These are phyloP conservation scores for Tonatia bakeri DNA, from an alignment of 2,113 vertebrate species.

Conservation along the genomic window DNA sequence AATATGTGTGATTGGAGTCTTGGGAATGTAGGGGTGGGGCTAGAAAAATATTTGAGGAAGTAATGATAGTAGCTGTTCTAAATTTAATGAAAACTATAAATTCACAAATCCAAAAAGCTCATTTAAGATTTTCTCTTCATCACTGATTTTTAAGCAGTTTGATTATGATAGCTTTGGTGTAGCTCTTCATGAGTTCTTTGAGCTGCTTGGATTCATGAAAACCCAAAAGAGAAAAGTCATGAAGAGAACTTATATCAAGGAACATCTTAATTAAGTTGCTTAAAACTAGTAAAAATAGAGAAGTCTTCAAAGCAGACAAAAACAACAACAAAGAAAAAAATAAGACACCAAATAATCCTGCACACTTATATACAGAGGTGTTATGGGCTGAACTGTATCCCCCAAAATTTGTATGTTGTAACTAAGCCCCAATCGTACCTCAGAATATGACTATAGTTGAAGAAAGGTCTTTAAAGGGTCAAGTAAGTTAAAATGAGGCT, in stretches of 20 bases:
- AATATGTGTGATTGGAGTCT: neutral
- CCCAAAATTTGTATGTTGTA: neutral
- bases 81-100: conserved; percentile 32
- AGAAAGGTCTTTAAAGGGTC: neutral
- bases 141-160: conserved; percentile 7
- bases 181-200: neutral
- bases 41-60: conserved; percentile 17
- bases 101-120: neutral
- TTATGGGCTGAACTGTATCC: neutral
- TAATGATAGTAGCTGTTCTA: neutral
- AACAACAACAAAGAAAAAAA: neutral
- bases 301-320: neutral
- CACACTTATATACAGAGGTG: neutral
- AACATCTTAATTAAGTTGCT: neutral
- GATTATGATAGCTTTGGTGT: neutral
- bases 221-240: neutral
- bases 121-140: conserved; percentile 11
- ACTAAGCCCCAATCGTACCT: neutral
- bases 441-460: neutral
- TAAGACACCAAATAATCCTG: no score
- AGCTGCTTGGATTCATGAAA: neutral
- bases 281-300: neutral
- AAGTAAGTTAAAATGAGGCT: neutral
- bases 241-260: neutral
- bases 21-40: neutral